These are phyloP conservation scores for Chunga burmeisteri DNA, from an alignment of 2,113 vertebrate species.

Conservation along the genomic window DNA sequence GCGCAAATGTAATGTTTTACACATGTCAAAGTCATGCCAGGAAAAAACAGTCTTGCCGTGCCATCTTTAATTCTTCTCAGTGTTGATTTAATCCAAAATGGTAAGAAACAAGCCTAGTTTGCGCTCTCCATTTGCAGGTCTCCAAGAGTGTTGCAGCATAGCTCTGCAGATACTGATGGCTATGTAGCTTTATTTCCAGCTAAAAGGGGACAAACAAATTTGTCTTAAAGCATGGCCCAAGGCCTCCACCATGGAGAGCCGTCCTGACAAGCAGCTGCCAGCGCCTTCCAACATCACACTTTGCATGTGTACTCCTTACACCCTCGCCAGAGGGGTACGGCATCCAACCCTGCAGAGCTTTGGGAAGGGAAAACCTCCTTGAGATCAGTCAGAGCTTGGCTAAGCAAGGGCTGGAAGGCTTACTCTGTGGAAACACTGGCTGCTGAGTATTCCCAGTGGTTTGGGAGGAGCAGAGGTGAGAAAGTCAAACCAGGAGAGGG, in stretches of 20 bases:
- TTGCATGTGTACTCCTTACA: neutral
- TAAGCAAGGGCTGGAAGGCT: neutral
- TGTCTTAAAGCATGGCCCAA: neutral
- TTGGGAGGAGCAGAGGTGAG: conserved; percentile 56
- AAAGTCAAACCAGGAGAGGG: conserved; percentile 9
- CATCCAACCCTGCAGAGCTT: neutral
- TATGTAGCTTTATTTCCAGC: neutral
- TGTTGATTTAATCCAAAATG: neutral
- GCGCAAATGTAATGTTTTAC: neutral
- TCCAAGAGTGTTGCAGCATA: neutral
- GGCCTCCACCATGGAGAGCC: neutral
- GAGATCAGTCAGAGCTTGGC: neutral
- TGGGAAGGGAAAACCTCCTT: neutral
- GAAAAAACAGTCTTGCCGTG: neutral
- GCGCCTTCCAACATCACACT: neutral
- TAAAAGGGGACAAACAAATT: conserved; percentile 3
- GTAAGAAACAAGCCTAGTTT: neutral
- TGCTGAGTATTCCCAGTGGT: conserved; percentile 16
- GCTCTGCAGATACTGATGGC: neutral
- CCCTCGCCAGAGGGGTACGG: neutral
- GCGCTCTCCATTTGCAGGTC: neutral
- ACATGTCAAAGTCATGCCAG: neutral
- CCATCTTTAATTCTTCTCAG: neutral
- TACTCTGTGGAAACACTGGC: neutral
- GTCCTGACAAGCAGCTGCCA: neutral